Evolutionary conservation across 2,797 vertebrate genomes (phyloP).

Genomic region (Premnoplex brunnescens): DNA sequence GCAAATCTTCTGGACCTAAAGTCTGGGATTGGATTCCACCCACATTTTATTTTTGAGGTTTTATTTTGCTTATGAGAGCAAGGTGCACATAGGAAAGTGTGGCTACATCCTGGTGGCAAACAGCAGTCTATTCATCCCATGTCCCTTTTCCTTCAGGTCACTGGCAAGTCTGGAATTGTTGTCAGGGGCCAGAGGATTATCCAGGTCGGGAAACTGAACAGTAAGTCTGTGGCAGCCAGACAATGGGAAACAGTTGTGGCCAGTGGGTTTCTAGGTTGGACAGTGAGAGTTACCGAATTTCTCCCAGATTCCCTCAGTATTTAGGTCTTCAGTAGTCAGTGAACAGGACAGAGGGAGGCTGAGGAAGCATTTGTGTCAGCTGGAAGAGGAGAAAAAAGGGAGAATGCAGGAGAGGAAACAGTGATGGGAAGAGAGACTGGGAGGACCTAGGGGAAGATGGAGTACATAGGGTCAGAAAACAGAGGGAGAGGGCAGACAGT

Average conservation of each 20-base stretch:
- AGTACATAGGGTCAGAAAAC: background rate
- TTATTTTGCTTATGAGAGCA: background rate
- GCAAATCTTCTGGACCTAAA: background rate
- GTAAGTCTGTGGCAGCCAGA: background rate
- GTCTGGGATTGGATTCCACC: background rate
- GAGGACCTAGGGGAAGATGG: background rate
- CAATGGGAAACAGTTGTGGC: background rate
- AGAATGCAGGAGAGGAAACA: background rate
- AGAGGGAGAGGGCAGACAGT: background rate
- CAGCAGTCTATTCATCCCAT: background rate
- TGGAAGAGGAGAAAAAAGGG: background rate
- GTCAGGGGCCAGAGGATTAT: slow-evolving; percentile 45
- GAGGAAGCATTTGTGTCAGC: background rate
- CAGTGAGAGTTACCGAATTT: background rate
- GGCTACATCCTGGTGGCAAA: background rate
- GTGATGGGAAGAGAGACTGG: background rate
- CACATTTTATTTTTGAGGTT: background rate
- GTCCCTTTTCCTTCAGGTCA: slow-evolving; percentile 10
- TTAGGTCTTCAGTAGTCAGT: background rate
- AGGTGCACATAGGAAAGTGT: background rate
- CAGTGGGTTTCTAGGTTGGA: background rate
- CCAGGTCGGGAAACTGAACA: slow-evolving; percentile 48
- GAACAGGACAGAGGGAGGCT: background rate
- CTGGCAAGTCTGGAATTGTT: slow-evolving; percentile 58
- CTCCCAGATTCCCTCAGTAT: background rate